phyloP scores from a whole-genome alignment of 2,113 vertebrate species.

The Alethe diademata region DNA sequence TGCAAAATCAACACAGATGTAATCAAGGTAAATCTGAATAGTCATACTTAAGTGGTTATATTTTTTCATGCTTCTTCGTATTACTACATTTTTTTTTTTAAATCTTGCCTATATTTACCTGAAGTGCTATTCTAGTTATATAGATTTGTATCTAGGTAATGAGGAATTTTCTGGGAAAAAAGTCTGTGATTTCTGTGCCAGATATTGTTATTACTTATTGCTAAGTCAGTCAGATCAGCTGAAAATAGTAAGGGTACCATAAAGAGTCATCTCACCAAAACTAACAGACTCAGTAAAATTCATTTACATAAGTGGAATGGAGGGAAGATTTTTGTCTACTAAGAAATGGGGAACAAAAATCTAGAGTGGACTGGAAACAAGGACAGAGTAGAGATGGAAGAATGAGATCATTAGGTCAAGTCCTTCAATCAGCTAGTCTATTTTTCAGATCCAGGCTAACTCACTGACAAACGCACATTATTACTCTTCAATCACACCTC shows the following conservation, averaged over 20 bases:
- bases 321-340: background rate
- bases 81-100: background rate
- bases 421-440: conserved; percentile 59
- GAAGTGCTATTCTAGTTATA: background rate
- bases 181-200: background rate
- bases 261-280: background rate
- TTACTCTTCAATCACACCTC: conserved; percentile 62
- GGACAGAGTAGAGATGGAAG: conserved; percentile 43
- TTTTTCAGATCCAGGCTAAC: conserved; percentile 53
- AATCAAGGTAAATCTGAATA: background rate
- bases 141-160: background rate
- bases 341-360: conserved; percentile 21
- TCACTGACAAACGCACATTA: conserved; percentile 39
- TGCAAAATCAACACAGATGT: background rate
- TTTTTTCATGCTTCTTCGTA: background rate
- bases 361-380: conserved; percentile 41
- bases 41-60: background rate
- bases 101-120: background rate
- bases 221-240: background rate
- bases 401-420: conserved; percentile 62
- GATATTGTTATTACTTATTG: background rate
- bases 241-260: background rate
- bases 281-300: background rate
- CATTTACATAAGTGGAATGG: conserved; percentile 41
- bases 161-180: background rate